Evolutionary conservation across 1,140 invertebrate genomes (phyloP).

Genomic region (Phocides pigmalion): DNA sequence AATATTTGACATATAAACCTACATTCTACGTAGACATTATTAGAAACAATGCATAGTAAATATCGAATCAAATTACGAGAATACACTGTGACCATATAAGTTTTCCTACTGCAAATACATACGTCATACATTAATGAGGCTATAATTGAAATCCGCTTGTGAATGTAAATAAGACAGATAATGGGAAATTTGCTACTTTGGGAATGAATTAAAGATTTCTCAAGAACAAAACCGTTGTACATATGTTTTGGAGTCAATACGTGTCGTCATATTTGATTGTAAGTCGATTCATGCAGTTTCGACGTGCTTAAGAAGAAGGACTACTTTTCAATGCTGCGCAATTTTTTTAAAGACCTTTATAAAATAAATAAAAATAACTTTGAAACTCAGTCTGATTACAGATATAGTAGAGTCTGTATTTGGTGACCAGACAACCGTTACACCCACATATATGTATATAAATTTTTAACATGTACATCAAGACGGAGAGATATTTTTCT

Average conservation of each 20-base stretch:
- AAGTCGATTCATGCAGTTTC: background rate
- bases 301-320: background rate
- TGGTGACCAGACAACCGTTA: no score
- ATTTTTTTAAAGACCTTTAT: background rate
- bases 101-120: background rate
- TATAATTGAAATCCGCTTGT: background rate
- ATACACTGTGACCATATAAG: background rate
- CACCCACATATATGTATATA: no score
- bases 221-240: background rate
- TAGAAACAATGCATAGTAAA: background rate
- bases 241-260: background rate
- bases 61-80: constrained; percentile 1
- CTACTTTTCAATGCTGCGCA: background rate
- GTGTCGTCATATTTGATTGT: background rate
- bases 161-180: background rate
- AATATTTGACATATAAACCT: background rate
- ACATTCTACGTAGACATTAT: constrained; percentile 4
- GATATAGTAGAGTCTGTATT: no score
- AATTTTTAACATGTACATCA: no score
- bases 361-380: no score
- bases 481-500: no score
- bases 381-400: no score
- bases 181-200: background rate
- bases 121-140: background rate
- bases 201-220: background rate